Evolutionary conservation across 2,888 invertebrate genomes (phyloP).

Genomic region (Kuschelorhynchus macadamiae): DNA sequence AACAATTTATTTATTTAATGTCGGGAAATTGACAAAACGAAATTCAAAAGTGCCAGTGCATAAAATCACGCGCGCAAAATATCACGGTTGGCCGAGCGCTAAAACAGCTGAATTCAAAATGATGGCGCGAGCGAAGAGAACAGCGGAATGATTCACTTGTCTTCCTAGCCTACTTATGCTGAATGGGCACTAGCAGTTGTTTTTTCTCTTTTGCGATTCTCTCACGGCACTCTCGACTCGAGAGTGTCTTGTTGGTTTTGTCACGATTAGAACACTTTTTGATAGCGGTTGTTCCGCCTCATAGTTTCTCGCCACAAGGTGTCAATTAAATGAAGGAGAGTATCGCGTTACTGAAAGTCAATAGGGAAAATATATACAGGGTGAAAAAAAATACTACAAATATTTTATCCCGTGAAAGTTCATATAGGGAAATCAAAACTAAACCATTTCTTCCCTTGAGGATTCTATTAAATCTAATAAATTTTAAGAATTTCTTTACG

Average conservation of each 20-base stretch:
- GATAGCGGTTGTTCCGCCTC: conserved; percentile 40
- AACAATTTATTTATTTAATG: conserved; percentile 15
- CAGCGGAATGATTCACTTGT: conserved; percentile 45
- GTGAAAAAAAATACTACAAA: too few species aligned
- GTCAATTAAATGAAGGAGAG: too few species aligned
- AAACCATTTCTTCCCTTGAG: too few species aligned
- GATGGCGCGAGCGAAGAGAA: conserved; percentile 33
- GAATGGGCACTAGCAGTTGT: conserved; percentile 44
- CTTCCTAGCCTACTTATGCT: conserved; percentile 48
- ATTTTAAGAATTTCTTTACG: too few species aligned
- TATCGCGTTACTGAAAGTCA: too few species aligned
- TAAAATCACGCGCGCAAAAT: conserved; percentile 29
- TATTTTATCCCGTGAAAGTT: too few species aligned
- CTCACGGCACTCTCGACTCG: conserved; percentile 39
- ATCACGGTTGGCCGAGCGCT: conserved; percentile 39
- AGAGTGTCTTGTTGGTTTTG: conserved; percentile 44
- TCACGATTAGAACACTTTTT: conserved; percentile 46
- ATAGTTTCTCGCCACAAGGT: not conserved
- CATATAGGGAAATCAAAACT: too few species aligned
- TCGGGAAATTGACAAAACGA: not conserved
- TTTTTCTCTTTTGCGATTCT: conserved; percentile 34
- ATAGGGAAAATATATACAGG: too few species aligned
- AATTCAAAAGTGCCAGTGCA: conserved; percentile 10
- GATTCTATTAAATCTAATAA: too few species aligned
- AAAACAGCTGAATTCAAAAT: conserved; percentile 47